These are phyloP conservation scores for Lithobius niger DNA, from an alignment of 1,140 invertebrate genomes.

Conservation along the genomic window DNA sequence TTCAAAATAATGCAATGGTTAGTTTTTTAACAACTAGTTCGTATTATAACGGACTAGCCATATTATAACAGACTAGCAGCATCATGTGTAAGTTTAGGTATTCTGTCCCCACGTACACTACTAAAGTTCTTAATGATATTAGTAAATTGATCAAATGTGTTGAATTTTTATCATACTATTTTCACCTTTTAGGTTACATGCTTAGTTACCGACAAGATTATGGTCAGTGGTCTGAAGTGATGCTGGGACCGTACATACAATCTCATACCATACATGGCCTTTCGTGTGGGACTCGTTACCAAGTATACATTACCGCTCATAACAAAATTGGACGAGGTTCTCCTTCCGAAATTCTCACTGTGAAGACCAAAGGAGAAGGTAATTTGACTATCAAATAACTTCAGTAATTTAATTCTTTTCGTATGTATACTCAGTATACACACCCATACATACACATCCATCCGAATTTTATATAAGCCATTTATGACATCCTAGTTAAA, in stretches of 20 bases:
- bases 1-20: too few relatives aligned
- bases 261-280: slow-evolving; percentile 75
- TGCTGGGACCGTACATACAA: slow-evolving; percentile 29
- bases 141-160: slow-evolving; percentile 61
- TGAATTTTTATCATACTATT: slow-evolving; percentile 27
- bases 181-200: slow-evolving; percentile 42
- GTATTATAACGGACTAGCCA: too few relatives aligned
- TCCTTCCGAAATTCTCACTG: slow-evolving; percentile 34
- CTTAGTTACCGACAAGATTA: slow-evolving; percentile 85
- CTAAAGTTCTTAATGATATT: too few relatives aligned
- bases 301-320: slow-evolving; percentile 78
- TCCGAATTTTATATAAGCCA: background rate
- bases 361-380: slow-evolving; percentile 44
- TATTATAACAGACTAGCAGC: too few relatives aligned
- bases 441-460: background rate
- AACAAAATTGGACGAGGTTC: slow-evolving; percentile 45
- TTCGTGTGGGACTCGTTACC: slow-evolving; percentile 79
- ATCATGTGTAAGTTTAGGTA: background rate
- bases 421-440: too few relatives aligned
- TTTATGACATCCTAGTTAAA: too few relatives aligned
- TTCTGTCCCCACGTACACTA: slow-evolving; percentile 58
- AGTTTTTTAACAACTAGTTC: too few relatives aligned
- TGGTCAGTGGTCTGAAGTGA: slow-evolving; percentile 61
- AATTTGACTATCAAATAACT: slow-evolving; percentile 16
- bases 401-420: background rate